Evolutionary conservation across 2,888 invertebrate species (phyloP), one percentile per base, ranked within the genome.

Genomic region (Phania funesta): DNA sequence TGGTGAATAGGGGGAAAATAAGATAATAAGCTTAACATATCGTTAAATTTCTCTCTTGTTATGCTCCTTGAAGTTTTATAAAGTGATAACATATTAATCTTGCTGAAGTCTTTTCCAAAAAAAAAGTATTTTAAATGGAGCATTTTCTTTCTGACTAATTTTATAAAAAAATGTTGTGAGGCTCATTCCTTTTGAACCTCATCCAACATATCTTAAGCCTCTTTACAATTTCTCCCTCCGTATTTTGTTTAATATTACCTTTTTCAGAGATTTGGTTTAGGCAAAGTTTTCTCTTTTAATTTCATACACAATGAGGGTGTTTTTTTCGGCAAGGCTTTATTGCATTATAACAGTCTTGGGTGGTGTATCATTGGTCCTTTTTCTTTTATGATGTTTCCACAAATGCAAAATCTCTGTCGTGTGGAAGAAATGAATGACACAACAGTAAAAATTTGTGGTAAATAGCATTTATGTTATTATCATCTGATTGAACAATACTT

Each of bases 181-280:
- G 48, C 13, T 50, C 48, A 9, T 50, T 24, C n/a, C 48, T 50
- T 50, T 50, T 50, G 8, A 50, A 50, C 20, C 48, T 50, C 48
- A 50, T 50, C 48, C 48, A 50, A 24, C 48, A 50, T 50, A 50
- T 50, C 22, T 50, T 50, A 22, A 50, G 22, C 22, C 22, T 6
- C 11, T 50, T 20, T 22, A 50, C 20, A 50, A 50, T 22, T 50
- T 22, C 48, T 50, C 24, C 16, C 3, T 44, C 16, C 41, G 22
- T 50, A 22, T 50, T 50, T 22, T 50, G 48, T 50, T 50, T 50
- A 13, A 50, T 50, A 50, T 50, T 50, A 24, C 41, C 16, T 44
- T 13, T n/a, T 44, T 16, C 7, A 44, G 41, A 44, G 41, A 44
- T 44, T 29, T 29, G 6, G 26, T 29, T 5, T 5, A 29, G 26